These are phyloP conservation scores for Drosophila sulfurigaster DNA, from an alignment of 1,140 invertebrate genomes.

Conservation along the genomic window DNA sequence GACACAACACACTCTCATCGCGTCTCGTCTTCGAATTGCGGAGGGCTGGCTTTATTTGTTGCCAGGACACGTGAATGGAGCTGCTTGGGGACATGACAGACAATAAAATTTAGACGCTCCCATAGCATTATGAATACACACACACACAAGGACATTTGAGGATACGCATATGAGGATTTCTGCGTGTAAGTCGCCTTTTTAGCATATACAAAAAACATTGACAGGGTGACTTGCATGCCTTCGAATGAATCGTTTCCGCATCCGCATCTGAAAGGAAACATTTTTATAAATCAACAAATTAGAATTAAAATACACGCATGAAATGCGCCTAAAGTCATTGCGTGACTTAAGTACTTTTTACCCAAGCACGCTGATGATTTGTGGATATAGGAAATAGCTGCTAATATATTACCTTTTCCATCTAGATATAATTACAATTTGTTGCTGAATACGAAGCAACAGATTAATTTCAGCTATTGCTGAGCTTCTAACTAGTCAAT, in stretches of 20 bases:
- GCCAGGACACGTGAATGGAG: conserved; percentile 41
- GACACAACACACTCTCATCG: no score
- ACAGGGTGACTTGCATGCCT: conserved; percentile 30
- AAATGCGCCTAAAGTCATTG: background rate
- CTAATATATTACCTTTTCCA: background rate
- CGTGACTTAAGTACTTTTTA: background rate
- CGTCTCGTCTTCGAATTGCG: conserved; percentile 8
- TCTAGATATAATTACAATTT: no score
- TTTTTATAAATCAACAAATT: conserved; percentile 23
- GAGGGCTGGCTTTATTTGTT: conserved; percentile 38
- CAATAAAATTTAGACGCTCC: conserved; percentile 55
- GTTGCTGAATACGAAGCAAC: background rate
- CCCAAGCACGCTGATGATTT: background rate
- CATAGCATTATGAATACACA: conserved; percentile 60
- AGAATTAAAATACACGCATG: background rate
- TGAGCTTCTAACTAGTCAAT: background rate
- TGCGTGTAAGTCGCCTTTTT: conserved; percentile 11
- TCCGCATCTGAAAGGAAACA: conserved; percentile 1
- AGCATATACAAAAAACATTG: conserved; percentile 20
- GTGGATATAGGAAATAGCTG: background rate
- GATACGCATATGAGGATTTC: background rate
- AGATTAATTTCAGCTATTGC: background rate
- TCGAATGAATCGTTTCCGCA: conserved; percentile 12
- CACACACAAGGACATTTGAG: background rate
- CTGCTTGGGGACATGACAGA: conserved; percentile 44